Base-by-base conservation (phyloP, 1,140 invertebrate species). In the Venustaconcha ellipsiformis region DNA sequence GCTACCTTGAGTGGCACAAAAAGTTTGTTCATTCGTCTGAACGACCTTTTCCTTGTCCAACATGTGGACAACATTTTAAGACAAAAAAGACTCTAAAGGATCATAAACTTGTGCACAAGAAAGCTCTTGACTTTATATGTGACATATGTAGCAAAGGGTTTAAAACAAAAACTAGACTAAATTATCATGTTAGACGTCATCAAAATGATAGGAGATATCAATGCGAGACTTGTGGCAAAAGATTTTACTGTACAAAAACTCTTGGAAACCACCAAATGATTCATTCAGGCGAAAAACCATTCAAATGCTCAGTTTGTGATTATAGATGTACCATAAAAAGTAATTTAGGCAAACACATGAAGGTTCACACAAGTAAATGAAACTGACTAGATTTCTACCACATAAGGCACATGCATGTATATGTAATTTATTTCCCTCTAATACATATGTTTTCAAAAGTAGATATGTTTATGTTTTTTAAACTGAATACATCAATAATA, bases 231-330 rank as follows among this genome's bases (percentile, higher is more conserved):
- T 78, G 76, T 57, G 76, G 69, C n/a, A 75, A 71, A 63, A 57
- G 72, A 30, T 79, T 79, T 72, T 70, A 70, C 37, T 59, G 57
- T 6, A 71, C 62, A 14, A 74, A 70, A 30, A 72, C 75, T 14
- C 55, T 79, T 3, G 20, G 17, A 20, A 60, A 72, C n/a, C 78
- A 80, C 30, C 71, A 23, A 14, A 14, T 74, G 56, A 73, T 64
- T 23, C 78, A 80, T 57, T 72, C 95, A 0, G 96, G 96, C 6
- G 96, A 97, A 87, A 97, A 97, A 90, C 96, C 96, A 87, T 97
- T 97, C 89, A 94, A 92, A 1, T 98, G 96, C 85, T 84, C 90
- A 11, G 92, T 95, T 20, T 98, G 96, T 86, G 92, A 70, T 15
- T 74, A 74, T 65, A 70, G 59, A 62, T 78, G 62, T 63, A 58